Evolutionary conservation across 2,113 vertebrate species (phyloP).

Genomic region (Erpornis zantholeuca): DNA sequence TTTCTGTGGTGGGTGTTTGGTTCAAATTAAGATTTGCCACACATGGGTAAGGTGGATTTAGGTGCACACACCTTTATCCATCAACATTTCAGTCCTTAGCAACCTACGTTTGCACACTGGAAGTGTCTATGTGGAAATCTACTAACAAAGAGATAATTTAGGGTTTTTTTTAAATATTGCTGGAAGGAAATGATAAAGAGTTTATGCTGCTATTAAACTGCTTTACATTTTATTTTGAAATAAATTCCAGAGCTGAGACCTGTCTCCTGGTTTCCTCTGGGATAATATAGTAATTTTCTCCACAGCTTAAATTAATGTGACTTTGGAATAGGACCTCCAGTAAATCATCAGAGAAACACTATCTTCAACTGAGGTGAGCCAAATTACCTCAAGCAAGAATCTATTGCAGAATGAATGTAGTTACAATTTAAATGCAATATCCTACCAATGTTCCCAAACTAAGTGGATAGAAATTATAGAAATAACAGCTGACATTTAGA

Average conservation of each 20-base stretch:
- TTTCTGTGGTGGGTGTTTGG: neutral
- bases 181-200: neutral
- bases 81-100: neutral
- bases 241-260: neutral
- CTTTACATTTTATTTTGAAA: neutral
- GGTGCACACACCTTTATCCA: neutral
- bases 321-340: neutral
- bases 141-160: neutral
- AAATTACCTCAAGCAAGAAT: neutral
- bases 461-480: neutral
- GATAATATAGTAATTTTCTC: neutral
- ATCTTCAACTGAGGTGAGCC: neutral
- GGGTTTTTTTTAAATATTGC: neutral
- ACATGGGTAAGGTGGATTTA: neutral
- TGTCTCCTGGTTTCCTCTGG: neutral
- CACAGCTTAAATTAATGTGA: neutral
- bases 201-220: neutral
- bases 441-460: neutral
- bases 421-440: neutral
- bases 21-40: neutral
- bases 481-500: neutral
- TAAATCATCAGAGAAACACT: neutral
- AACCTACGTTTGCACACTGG: neutral
- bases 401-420: neutral
- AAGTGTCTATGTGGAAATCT: neutral